These are phyloP conservation scores for Laterallus jamaicensis DNA, from an alignment of 2,113 vertebrate species.

Conservation along the genomic window DNA sequence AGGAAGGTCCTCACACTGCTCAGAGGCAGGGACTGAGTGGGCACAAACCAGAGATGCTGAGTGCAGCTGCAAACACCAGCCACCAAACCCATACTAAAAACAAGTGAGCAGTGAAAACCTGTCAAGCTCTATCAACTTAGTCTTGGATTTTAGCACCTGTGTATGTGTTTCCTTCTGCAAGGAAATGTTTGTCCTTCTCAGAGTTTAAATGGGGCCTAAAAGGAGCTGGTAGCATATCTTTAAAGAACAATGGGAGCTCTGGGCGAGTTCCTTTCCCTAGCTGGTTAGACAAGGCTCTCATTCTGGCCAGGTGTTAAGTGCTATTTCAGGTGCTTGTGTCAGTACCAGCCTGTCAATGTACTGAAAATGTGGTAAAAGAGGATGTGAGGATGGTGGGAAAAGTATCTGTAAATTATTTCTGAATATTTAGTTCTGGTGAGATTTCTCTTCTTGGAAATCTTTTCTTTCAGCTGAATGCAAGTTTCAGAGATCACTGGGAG, in stretches of 20 bases:
- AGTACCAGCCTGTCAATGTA: neutral
- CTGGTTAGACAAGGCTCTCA: neutral
- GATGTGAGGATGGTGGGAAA: neutral
- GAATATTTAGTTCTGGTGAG: neutral
- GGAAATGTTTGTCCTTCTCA: neutral
- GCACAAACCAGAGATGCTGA: fast-evolving
- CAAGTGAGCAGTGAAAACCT: fast-evolving
- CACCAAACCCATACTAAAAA: neutral
- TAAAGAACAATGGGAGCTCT: neutral
- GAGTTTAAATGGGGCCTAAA: neutral
- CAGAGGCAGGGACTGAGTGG: neutral
- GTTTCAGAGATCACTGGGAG: neutral
- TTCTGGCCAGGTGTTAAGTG: neutral
- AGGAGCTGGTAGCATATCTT: neutral
- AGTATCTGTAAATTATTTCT: fast-evolving
- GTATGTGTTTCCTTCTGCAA: neutral
- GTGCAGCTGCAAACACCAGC: fast-evolving
- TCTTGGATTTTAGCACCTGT: neutral
- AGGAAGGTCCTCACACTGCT: neutral
- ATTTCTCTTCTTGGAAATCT: fast-evolving
- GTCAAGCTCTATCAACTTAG: neutral
- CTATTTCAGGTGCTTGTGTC: neutral
- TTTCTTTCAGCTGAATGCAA: neutral
- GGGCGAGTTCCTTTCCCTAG: neutral
- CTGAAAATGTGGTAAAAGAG: neutral